phyloP scores from a whole-genome alignment of 2,797 vertebrate species.

The Oreortyx pictus region DNA sequence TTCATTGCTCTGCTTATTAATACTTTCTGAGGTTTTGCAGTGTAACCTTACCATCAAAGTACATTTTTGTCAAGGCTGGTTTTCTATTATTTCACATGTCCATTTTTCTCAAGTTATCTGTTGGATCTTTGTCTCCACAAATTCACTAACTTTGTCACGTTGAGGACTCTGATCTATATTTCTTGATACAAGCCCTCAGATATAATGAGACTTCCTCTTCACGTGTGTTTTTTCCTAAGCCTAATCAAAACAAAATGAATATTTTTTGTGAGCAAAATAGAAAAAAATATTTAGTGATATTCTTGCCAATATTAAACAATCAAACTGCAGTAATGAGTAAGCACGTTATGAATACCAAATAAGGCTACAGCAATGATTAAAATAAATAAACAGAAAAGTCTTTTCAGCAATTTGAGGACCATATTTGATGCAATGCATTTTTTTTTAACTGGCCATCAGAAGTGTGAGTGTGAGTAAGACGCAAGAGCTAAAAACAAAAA shows the following conservation, averaged over 20 bases:
- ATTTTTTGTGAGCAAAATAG: neutral
- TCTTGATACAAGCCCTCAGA: neutral
- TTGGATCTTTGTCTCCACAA: neutral
- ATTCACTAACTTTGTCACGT: neutral
- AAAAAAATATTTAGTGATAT: neutral
- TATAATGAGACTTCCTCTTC: conserved; percentile 14
- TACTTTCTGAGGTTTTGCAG: neutral
- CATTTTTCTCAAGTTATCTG: neutral
- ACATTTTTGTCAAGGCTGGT: neutral
- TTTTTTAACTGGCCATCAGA: conserved; percentile 20
- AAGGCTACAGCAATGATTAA: conserved; percentile 4
- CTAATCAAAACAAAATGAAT: neutral
- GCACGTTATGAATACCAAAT: conserved; percentile 16
- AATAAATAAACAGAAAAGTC: conserved; percentile 28
- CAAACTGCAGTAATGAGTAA: conserved; percentile 3
- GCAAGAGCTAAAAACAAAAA: conserved; percentile 49
- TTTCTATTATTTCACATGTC: neutral
- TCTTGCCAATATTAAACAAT: conserved; percentile 38
- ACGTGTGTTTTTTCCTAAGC: neutral
- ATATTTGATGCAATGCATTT: conserved; percentile 32
- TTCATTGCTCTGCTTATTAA: neutral
- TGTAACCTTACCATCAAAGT: neutral
- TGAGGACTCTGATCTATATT: neutral
- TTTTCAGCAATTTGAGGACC: conserved; percentile 20
- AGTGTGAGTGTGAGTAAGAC: conserved; percentile 30